phyloP scores from a whole-genome alignment of 2,113 vertebrate genomes.

The Saccopteryx leptura region DNA sequence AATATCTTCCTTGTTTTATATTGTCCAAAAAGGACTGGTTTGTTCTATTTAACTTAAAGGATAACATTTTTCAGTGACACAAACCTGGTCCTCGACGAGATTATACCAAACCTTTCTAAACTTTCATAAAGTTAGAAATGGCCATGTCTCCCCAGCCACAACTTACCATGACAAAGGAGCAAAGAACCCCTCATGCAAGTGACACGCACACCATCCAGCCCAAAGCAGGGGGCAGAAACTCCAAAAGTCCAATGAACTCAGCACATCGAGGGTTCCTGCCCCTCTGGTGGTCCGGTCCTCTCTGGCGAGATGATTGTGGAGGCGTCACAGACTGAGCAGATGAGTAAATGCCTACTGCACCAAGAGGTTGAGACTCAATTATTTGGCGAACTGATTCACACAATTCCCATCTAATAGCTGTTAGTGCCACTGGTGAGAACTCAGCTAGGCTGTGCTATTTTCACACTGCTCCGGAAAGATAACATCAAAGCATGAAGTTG shows the following conservation, averaged over 20 bases:
- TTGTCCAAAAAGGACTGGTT: not conserved
- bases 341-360: accelerated
- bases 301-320: not conserved
- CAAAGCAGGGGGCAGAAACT: not conserved
- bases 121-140: not conserved
- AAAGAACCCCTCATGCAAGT: not conserved
- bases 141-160: not conserved
- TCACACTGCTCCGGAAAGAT: not conserved
- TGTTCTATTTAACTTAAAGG: conserved; percentile 31
- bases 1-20: not conserved
- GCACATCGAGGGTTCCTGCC: not conserved
- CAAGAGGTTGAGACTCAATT: not conserved
- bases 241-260: not conserved
- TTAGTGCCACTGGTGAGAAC: not conserved
- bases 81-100: not conserved
- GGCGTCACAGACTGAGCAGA: not conserved
- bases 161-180: not conserved
- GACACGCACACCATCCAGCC: accelerated
- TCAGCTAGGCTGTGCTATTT: not conserved
- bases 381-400: not conserved
- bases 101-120: not conserved
- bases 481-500: not conserved
- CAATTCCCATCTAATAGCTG: not conserved
- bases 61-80: not conserved
- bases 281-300: accelerated